Evolutionary conservation across 2,888 invertebrate species (phyloP).

Genomic region (Trisateles emortualis): DNA sequence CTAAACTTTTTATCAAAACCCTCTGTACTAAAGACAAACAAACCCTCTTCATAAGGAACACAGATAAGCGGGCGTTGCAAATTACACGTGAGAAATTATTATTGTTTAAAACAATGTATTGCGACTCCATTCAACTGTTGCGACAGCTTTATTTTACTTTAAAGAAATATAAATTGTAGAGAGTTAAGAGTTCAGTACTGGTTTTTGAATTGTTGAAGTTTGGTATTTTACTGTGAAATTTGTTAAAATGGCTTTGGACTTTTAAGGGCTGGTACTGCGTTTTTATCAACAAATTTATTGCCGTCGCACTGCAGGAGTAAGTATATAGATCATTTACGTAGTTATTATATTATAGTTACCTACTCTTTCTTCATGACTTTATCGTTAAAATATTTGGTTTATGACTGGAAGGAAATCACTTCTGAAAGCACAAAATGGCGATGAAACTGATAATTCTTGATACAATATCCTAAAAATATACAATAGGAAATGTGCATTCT

Average conservation of each 20-base stretch:
- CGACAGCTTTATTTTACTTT: slow-evolving; percentile 12
- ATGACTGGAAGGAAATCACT: no score
- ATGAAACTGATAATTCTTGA: no score
- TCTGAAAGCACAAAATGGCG: no score
- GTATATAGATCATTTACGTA: no score
- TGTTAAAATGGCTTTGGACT: background rate
- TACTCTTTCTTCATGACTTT: no score
- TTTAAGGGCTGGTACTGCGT: background rate
- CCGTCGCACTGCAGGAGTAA: no score
- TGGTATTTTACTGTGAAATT: background rate
- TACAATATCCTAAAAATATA: no score
- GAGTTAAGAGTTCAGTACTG: background rate
- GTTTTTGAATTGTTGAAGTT: slow-evolving; percentile 2
- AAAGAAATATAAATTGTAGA: slow-evolving; percentile 16
- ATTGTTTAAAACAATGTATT: slow-evolving; percentile 26
- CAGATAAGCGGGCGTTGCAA: slow-evolving; percentile 18
- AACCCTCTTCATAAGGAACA: slow-evolving; percentile 19
- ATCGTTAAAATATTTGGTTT: no score
- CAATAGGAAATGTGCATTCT: no score
- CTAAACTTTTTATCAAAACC: slow-evolving; percentile 18
- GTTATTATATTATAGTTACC: no score
- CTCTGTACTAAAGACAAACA: slow-evolving; percentile 27
- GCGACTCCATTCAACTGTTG: slow-evolving; percentile 19
- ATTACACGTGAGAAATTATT: slow-evolving; percentile 27
- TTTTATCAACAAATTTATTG: no score